phyloP scores from a whole-genome alignment of 2,113 vertebrate species.

The Pollachius pollachius region DNA sequence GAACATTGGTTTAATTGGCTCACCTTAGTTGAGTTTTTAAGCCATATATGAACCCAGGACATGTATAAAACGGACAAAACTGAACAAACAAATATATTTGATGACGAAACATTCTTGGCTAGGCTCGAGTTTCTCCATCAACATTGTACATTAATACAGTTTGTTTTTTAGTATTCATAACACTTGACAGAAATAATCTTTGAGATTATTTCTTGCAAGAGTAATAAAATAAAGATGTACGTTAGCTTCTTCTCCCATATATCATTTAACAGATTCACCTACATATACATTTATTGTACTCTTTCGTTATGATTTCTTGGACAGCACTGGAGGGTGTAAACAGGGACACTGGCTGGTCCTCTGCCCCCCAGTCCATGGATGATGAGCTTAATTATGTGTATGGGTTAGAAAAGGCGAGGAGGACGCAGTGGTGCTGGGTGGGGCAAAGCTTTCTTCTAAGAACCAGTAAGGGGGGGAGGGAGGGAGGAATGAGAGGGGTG shows the following conservation, averaged over 20 bases:
- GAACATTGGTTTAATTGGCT: constrained; percentile 55
- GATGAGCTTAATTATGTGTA: constrained; percentile 10
- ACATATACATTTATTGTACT: neutral
- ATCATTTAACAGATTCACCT: neutral
- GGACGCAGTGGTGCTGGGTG: neutral
- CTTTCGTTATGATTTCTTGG: too few relatives aligned
- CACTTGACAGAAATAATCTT: neutral
- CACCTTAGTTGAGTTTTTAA: constrained; percentile 20
- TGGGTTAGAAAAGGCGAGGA: neutral
- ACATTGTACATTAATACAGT: neutral
- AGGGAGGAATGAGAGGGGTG: constrained; percentile 10
- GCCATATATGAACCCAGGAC: constrained; percentile 17
- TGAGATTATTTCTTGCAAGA: neutral
- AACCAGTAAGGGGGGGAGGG: constrained; percentile 19
- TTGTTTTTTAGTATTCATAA: neutral
- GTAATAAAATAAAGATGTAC: neutral
- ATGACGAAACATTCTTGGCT: constrained; percentile 32
- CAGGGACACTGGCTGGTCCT: neutral
- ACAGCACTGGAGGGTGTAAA: neutral
- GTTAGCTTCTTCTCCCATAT: neutral
- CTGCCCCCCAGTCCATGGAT: constrained; percentile 1
- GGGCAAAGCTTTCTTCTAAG: constrained; percentile 17
- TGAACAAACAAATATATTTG: constrained; percentile 31
- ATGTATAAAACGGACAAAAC: constrained; percentile 22
- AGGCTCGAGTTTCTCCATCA: neutral